Percentiles rank a stretch among this genome's conserved stretches.
Conservation (phyloP, 92 coral and sea anemone species). For the Chrysogorgia sp. region DNA sequence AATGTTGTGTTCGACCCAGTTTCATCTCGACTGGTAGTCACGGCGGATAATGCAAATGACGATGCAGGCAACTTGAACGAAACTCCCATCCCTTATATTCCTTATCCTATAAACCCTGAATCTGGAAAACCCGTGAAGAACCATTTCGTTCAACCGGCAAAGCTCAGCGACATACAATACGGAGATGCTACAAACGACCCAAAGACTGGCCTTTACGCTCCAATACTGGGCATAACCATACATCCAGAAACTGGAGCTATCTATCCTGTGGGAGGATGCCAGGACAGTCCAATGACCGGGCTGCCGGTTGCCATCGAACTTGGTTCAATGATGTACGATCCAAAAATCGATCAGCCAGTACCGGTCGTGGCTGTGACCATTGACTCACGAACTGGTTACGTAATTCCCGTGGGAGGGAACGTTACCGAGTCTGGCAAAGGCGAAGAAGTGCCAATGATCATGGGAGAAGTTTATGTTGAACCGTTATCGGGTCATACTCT, state of each 20-base stretch:
- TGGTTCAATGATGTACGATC: slow-evolving; percentile 98
- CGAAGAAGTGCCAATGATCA: slow-evolving; percentile 85
- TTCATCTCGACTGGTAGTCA: slow-evolving; percentile 85
- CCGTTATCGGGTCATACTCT: slow-evolving; percentile 87
- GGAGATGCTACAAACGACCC: slow-evolving; percentile 83
- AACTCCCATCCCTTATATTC: slow-evolving; percentile 88
- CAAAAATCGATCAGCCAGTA: slow-evolving; percentile 86
- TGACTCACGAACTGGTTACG: slow-evolving; percentile 83
- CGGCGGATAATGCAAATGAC: slow-evolving; percentile 86
- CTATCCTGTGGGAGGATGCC: slow-evolving; percentile 98
- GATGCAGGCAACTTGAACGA: slow-evolving; percentile 87
- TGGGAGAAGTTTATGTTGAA: slow-evolving; percentile 81
- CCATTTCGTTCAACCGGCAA: slow-evolving; percentile 70
- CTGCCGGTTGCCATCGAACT: slow-evolving; percentile 96
- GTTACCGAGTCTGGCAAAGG: slow-evolving; percentile 88
- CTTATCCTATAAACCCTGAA: slow-evolving; percentile 94
- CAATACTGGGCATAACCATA: slow-evolving; percentile 94
- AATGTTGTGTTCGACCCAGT: slow-evolving; percentile 92
- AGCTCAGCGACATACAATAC: slow-evolving; percentile 83
- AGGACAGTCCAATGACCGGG: slow-evolving; percentile 92
- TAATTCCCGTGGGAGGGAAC: slow-evolving; percentile 91
- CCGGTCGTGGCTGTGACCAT: slow-evolving; percentile 87
- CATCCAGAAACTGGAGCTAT: slow-evolving; percentile 96
- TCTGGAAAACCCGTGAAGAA: slow-evolving; percentile 87
- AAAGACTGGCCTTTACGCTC: slow-evolving; percentile 90